phyloP scores from a whole-genome alignment of 1,140 invertebrate species.

The Drosophila paulistorum region DNA sequence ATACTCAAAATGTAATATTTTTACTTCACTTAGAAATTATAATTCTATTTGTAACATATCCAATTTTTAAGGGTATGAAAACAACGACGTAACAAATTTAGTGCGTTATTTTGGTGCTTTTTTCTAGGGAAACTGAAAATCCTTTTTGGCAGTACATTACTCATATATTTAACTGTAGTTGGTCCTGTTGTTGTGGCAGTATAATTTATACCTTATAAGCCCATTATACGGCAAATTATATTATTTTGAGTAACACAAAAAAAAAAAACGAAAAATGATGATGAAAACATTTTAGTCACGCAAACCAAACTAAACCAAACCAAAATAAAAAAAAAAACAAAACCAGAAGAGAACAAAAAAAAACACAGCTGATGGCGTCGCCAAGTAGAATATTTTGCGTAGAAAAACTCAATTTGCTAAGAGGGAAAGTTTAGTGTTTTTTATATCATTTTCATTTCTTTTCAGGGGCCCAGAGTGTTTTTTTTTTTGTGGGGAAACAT shows the following conservation, averaged over 20 bases:
- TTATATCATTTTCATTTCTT: no score
- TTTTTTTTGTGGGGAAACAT: not conserved
- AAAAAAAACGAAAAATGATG: conserved; percentile 21
- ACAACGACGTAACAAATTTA: not conserved
- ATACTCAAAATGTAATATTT: no score
- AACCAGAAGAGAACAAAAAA: conserved; percentile 7
- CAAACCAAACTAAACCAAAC: conserved; percentile 34
- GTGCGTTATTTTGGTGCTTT: not conserved
- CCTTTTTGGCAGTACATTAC: conserved; percentile 50
- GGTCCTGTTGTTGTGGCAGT: conserved; percentile 31
- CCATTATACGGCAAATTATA: conserved; percentile 64
- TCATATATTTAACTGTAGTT: conserved; percentile 35
- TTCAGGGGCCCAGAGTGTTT: not conserved
- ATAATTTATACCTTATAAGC: conserved; percentile 57
- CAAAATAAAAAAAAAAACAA: not conserved
- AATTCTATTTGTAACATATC: no score
- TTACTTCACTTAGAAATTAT: no score
- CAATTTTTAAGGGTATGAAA: not conserved
- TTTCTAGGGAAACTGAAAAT: conserved; percentile 13
- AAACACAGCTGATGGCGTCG: conserved; percentile 10
- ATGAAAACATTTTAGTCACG: conserved; percentile 66
- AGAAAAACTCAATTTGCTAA: conserved; percentile 64
- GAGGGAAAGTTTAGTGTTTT: conserved; percentile 24
- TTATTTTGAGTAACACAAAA: conserved; percentile 41
- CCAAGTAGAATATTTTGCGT: conserved; percentile 56